Conservation (phyloP, 2,888 invertebrate genomes). For the Thymelicus lineola region DNA sequence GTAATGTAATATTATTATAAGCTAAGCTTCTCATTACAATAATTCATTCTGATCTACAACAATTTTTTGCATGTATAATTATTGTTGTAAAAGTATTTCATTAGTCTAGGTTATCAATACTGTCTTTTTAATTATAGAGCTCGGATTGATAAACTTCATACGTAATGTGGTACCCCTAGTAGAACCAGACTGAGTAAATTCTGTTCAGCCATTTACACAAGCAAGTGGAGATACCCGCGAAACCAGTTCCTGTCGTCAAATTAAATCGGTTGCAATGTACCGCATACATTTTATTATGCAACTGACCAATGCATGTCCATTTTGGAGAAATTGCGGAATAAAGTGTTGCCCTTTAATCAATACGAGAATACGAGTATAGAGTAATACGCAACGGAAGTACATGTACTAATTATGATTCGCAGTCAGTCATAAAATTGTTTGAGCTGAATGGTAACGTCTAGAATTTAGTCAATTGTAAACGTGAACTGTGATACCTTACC, state of each 20-base stretch:
- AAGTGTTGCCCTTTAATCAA: constrained; percentile 46
- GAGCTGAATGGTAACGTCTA: no score
- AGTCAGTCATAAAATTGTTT: no score
- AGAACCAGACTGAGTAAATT: constrained; percentile 6
- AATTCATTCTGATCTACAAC: no score
- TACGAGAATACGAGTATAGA: neutral
- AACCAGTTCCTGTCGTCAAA: constrained; percentile 57
- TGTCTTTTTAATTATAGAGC: no score
- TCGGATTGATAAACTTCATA: neutral
- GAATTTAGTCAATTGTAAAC: no score
- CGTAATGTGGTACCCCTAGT: neutral
- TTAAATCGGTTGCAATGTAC: constrained; percentile 45
- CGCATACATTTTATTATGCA: constrained; percentile 47
- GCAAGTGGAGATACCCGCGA: constrained; percentile 34
- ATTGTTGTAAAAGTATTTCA: neutral
- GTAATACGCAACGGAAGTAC: no score
- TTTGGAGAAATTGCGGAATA: constrained; percentile 64
- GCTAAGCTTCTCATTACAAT: no score
- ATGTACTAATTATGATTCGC: neutral
- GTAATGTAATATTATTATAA: no score
- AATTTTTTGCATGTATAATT: no score
- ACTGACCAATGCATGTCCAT: constrained; percentile 44
- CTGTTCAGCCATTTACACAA: constrained; percentile 35
- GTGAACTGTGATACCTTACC: no score
- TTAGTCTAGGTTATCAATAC: neutral